Evolutionary conservation across 2,888 invertebrate genomes (phyloP).

Genomic region (Anarsia innoxiella): DNA sequence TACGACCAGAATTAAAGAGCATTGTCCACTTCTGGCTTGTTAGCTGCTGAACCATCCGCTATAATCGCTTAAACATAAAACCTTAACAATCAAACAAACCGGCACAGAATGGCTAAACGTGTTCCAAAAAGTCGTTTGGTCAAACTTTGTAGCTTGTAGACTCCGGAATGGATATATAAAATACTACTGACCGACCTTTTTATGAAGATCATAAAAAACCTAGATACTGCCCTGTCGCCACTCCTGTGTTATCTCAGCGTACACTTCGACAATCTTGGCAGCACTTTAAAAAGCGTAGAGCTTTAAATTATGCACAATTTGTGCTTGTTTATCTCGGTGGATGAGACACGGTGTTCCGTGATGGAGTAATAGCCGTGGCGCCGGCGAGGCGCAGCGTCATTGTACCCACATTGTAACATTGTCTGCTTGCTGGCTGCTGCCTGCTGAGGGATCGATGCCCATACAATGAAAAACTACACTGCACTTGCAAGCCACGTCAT

Average conservation of each 20-base stretch:
- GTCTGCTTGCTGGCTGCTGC: slow-evolving; percentile 27
- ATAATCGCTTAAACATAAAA: no score
- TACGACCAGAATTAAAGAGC: slow-evolving; percentile 60
- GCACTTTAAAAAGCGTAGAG: slow-evolving; percentile 24
- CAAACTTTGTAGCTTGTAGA: no score
- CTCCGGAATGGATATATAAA: no score
- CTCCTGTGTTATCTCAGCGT: neutral
- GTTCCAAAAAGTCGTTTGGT: no score
- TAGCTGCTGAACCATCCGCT: no score
- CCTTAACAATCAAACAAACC: no score
- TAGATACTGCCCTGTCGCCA: neutral
- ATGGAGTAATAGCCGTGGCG: slow-evolving; percentile 51
- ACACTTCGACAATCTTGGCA: slow-evolving; percentile 31
- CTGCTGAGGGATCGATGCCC: slow-evolving; percentile 5
- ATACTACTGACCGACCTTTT: no score
- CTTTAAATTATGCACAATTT: slow-evolving; percentile 37
- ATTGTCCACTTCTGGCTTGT: slow-evolving; percentile 4
- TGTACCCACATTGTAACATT: slow-evolving; percentile 25
- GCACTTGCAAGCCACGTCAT: no score
- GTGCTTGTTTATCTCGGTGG: slow-evolving; percentile 40
- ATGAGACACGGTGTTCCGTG: slow-evolving; percentile 22
- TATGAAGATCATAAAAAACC: no score
- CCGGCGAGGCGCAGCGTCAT: slow-evolving; percentile 34
- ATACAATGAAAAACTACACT: slow-evolving; percentile 30
- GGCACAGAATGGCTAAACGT: no score